Conservation (phyloP, 2,888 invertebrate species). For the Baronia brevicornis region DNA sequence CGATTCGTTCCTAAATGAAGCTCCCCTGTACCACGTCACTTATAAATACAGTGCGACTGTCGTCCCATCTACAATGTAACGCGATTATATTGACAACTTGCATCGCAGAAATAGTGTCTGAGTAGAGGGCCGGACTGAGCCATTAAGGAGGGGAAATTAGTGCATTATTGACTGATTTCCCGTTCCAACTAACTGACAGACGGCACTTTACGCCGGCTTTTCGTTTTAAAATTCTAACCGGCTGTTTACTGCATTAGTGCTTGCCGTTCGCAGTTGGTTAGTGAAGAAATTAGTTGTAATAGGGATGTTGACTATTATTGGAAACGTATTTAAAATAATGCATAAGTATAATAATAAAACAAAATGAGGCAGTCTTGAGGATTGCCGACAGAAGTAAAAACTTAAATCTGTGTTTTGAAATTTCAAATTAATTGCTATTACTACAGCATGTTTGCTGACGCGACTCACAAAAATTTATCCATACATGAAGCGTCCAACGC, state of each 20-base stretch:
- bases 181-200: conserved; percentile 66
- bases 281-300: conserved; percentile 2
- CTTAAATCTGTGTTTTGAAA: too few relatives aligned
- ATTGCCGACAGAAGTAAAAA: too few relatives aligned
- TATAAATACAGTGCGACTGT: conserved; percentile 4
- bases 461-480: too few relatives aligned
- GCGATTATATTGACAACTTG: conserved; percentile 27
- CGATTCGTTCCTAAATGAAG: conserved; percentile 11
- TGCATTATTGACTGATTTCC: conserved; percentile 76
- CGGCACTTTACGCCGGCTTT: conserved; percentile 43
- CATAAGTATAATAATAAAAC: too few relatives aligned
- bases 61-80: conserved; percentile 13
- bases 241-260: conserved; percentile 47
- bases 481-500: too few relatives aligned
- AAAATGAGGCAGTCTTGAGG: too few relatives aligned
- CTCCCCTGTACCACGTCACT: conserved; percentile 9
- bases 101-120: conserved; percentile 56
- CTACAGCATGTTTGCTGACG: too few relatives aligned
- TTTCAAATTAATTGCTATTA: too few relatives aligned
- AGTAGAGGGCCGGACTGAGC: conserved; percentile 47
- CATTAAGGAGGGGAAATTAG: conserved; percentile 74
- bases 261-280: conserved; percentile 16
- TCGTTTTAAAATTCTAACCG: conserved; percentile 53
- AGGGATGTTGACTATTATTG: conserved; percentile 2
- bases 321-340: too few relatives aligned